Conservation (phyloP, 2,113 vertebrate species). For the Balaeniceps rex region DNA sequence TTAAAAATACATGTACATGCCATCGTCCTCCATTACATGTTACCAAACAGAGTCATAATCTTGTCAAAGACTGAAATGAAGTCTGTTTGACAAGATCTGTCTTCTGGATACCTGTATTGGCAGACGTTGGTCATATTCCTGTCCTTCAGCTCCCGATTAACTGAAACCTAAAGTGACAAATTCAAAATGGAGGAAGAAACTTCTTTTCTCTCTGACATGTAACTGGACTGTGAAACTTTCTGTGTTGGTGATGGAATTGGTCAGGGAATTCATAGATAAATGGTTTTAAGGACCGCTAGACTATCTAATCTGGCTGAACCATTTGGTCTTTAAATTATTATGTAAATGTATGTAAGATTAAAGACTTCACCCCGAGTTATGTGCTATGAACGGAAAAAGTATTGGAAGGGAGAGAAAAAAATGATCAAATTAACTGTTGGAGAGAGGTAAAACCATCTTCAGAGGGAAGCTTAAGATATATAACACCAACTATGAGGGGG, state of each 20-base stretch:
- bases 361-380: not conserved
- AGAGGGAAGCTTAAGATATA: not conserved
- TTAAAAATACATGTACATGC: not conserved
- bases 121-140: not conserved
- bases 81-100: not conserved
- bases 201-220: not conserved
- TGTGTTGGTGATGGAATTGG: not conserved
- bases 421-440: not conserved
- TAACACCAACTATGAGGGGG: not conserved
- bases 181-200: not conserved
- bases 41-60: not conserved
- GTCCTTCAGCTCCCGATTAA: not conserved
- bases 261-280: not conserved
- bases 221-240: not conserved
- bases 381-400: not conserved
- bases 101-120: not conserved
- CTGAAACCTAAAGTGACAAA: not conserved
- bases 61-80: not conserved
- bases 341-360: conserved; percentile 37
- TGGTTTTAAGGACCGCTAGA: not conserved
- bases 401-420: not conserved
- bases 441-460: not conserved
- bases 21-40: not conserved
- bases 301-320: conserved; percentile 9
- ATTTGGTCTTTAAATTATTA: conserved; percentile 24